These are phyloP conservation scores for Lithophane leautieri DNA, from an alignment of 2,888 invertebrate species.

Conservation along the genomic window DNA sequence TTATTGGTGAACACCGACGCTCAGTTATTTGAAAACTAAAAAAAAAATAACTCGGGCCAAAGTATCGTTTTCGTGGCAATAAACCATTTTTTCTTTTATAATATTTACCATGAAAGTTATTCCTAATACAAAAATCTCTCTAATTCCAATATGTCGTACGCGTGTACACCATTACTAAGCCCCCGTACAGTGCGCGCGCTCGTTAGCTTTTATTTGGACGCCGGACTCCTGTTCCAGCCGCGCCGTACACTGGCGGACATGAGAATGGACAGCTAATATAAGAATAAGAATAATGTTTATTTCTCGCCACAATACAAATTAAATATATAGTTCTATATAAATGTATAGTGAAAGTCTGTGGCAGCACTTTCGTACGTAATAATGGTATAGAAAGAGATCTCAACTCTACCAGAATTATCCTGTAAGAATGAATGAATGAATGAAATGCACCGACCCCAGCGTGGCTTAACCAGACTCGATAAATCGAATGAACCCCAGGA, in stretches of 20 bases:
- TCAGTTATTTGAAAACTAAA: background rate
- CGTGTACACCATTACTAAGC: slow-evolving; percentile 87
- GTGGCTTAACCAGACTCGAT: too few relatives aligned
- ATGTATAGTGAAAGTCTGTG: background rate
- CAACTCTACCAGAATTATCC: background rate
- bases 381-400: background rate
- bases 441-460: too few relatives aligned
- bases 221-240: slow-evolving; percentile 86
- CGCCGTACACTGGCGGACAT: slow-evolving; percentile 74
- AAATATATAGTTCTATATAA: too few relatives aligned
- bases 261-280: background rate
- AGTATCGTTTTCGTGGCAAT: background rate
- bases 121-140: background rate
- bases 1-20: too few relatives aligned
- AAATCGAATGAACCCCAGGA: too few relatives aligned
- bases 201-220: slow-evolving; percentile 90
- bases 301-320: too few relatives aligned
- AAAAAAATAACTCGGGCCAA: background rate
- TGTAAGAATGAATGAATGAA: too few relatives aligned
- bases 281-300: too few relatives aligned
- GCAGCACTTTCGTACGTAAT: background rate
- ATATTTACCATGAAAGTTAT: background rate
- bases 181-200: slow-evolving; percentile 82
- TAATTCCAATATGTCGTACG: slow-evolving; percentile 63
- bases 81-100: background rate